phyloP scores from a whole-genome alignment of 23 tunicate genomes.

The Corella eumyota region DNA sequence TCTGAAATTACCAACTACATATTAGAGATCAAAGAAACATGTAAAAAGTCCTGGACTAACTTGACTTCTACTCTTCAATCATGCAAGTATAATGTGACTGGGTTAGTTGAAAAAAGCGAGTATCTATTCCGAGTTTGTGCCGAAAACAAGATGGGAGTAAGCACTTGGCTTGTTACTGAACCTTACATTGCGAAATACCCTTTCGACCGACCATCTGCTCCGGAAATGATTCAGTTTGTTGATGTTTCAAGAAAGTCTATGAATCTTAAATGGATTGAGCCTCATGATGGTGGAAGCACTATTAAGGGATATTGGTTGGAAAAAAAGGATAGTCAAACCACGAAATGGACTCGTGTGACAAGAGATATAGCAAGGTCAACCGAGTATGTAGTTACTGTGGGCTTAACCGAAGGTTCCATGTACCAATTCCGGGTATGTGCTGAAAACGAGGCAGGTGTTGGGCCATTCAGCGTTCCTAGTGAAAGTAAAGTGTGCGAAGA shows the following conservation, averaged over 20 bases:
- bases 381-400: conserved; percentile 39
- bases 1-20: conserved; percentile 65
- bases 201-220: conserved; percentile 81
- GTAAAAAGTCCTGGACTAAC: conserved; percentile 60
- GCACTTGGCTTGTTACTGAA: conserved; percentile 48
- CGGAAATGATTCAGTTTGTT: conserved; percentile 48
- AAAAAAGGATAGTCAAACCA: conserved; percentile 51
- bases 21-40: conserved; percentile 79
- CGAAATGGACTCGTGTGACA: conserved; percentile 39
- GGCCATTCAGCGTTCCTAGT: conserved; percentile 64
- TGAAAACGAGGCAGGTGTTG: conserved; percentile 68
- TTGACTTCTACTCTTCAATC: conserved; percentile 46
- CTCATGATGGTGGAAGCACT: conserved; percentile 85
- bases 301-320: conserved; percentile 77
- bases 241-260: conserved; percentile 54
- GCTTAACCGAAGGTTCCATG: conserved; percentile 47
- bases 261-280: conserved; percentile 66
- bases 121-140: conserved; percentile 84
- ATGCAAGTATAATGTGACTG: conserved; percentile 26
- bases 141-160: conserved; percentile 82
- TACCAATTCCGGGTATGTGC: conserved; percentile 90
- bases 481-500: conserved; percentile 55
- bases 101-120: conserved; percentile 56
- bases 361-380: conserved; percentile 45
- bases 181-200: conserved; percentile 81